Conservation (phyloP, 2,113 vertebrate genomes). For the Chrysochloris asiatica region DNA sequence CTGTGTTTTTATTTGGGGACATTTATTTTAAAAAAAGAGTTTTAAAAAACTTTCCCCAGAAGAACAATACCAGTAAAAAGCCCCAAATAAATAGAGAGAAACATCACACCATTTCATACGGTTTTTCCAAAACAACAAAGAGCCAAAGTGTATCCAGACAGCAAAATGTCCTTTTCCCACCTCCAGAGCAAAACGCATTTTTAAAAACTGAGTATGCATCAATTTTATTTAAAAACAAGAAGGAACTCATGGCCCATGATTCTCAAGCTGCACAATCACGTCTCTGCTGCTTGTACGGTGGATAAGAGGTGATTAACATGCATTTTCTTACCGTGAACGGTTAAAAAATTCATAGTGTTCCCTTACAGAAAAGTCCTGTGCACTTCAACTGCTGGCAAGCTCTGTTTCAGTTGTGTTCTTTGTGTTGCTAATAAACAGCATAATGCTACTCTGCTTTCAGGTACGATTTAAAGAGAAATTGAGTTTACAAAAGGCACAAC, state of each 20-base stretch:
- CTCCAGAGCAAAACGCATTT: background rate
- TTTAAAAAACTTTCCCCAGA: background rate
- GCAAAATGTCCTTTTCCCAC: background rate
- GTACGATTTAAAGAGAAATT: constrained; percentile 50
- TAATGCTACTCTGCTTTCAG: background rate
- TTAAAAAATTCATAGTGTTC: background rate
- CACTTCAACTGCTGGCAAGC: background rate
- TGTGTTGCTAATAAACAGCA: constrained; percentile 15
- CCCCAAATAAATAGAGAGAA: background rate
- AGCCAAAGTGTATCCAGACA: background rate
- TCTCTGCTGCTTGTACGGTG: background rate
- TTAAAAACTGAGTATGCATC: background rate
- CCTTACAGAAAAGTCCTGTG: background rate
- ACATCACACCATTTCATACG: too few species aligned
- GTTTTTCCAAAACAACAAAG: background rate
- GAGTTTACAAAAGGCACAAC: constrained; percentile 9
- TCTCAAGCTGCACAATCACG: background rate
- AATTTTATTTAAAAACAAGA: background rate
- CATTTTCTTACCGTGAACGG: background rate
- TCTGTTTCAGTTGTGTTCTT: background rate
- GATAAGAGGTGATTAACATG: background rate
- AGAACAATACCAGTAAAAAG: background rate
- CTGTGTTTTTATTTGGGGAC: background rate
- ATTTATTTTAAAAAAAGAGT: background rate
- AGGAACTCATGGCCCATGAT: background rate